Base-by-base conservation (phyloP, 2,797 vertebrate genomes). In the Poliocrania exsul region DNA sequence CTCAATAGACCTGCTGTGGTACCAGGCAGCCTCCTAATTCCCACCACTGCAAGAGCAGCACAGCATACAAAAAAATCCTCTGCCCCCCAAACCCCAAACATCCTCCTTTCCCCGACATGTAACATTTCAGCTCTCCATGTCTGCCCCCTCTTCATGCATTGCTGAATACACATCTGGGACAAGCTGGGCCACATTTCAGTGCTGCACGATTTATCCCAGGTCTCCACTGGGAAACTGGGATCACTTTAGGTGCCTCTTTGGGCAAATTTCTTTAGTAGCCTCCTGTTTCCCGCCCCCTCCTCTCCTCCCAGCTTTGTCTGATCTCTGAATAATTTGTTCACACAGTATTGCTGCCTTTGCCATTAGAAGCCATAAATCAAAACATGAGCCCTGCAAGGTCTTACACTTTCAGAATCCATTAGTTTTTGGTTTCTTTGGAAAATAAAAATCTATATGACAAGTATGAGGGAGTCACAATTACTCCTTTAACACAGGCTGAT, bases 1-100 rank as follows among this genome's bases (percentile, higher is more conserved):
- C 58, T 95, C 80, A 94, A 90, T 25, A 86, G 82, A 88, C 18
- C 38, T 86, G 82, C 82, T 88, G 73, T 54, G 56, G 95, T 91
- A 86, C 73, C 95, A 95, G 80, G 91, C 85, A 92, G 80, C 44
- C 56, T 80, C 26, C 2, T 31, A 35, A 91, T 81, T 86, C 70
- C 89, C 49, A 67, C 16, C 0, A 0, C 40, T 64, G 66, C 50
- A 53, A 56, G 10, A 60, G 47, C 35, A 91, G 61, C 50, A 40
- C 40, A 85, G 67, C 10, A 21, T 26, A 56, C 2, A 50, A 10
- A 80, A 82, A 86, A 31, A 19, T 17, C 23, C 8, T 24, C 28
- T 35, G 40, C 12, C 18, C 38, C 5, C 0, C 2, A 3, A 46
- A 49, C 5, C 0, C 28, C 23, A 81, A 71, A 37, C 25, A 37